A percentile compares a stretch with the other conserved stretches of the same genome.
Conservation (phyloP, 2,113 vertebrate species). For the Ancistrus triradiatus region DNA sequence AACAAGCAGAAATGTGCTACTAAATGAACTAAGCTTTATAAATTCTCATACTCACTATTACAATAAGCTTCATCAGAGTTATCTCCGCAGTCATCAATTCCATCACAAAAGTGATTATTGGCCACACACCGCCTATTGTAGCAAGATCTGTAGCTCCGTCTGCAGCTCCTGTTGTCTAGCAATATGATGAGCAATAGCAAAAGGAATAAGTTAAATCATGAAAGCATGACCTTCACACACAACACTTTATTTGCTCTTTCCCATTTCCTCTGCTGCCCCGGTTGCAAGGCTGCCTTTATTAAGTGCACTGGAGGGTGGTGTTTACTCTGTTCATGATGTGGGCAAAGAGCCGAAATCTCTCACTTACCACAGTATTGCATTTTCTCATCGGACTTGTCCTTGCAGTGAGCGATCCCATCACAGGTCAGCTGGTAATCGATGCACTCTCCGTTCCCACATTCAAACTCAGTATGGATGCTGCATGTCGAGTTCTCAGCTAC, state of each 20-base stretch:
- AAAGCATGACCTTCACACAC: slow-evolving; percentile 19
- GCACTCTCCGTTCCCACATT: slow-evolving; percentile 94
- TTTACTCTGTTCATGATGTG: slow-evolving; percentile 17
- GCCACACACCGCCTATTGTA: slow-evolving; percentile 84
- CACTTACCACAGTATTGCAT: slow-evolving; percentile 92
- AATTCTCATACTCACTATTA: slow-evolving; percentile 75
- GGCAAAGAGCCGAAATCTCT: slow-evolving; percentile 15
- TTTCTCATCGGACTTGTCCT: slow-evolving; percentile 98
- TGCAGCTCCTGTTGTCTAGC: slow-evolving; percentile 88
- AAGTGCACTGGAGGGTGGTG: slow-evolving; percentile 22
- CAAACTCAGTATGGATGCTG: slow-evolving; percentile 89
- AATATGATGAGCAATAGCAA: slow-evolving; percentile 35
- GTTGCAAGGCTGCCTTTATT: slow-evolving; percentile 38
- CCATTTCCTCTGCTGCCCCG: slow-evolving; percentile 2
- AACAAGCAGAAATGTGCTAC: too few relatives aligned
- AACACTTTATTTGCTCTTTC: slow-evolving; percentile 29
- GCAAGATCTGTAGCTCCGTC: slow-evolving; percentile 82
- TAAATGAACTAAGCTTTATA: neutral
- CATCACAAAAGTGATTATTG: slow-evolving; percentile 82
- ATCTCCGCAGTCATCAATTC: slow-evolving; percentile 90
- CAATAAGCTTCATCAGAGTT: slow-evolving; percentile 91
- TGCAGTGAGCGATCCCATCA: slow-evolving; percentile 88
- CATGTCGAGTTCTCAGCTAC: slow-evolving; percentile 91
- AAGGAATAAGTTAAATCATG: slow-evolving; percentile 22
- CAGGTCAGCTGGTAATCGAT: slow-evolving; percentile 90